Conservation (phyloP, 2,797 vertebrate genomes). For the Streptopelia turtur region DNA sequence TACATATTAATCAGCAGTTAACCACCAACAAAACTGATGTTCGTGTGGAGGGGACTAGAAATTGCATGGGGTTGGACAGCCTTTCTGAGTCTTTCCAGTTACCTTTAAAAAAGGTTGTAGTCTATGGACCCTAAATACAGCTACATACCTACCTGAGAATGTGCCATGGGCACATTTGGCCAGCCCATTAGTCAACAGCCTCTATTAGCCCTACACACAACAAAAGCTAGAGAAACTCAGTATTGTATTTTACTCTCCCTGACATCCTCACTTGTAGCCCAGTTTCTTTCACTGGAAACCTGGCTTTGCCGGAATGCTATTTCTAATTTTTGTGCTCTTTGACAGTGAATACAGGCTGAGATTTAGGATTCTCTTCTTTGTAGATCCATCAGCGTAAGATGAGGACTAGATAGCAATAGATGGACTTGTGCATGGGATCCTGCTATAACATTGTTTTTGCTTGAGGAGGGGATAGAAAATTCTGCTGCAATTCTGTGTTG, state of each 20-base stretch:
- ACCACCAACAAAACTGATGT: background rate
- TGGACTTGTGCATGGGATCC: fast-evolving
- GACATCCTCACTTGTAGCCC: background rate
- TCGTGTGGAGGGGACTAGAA: background rate
- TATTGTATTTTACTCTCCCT: background rate
- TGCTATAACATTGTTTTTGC: background rate
- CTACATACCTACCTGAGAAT: background rate
- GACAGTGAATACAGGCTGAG: background rate
- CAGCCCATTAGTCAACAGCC: background rate
- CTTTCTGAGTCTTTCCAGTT: background rate
- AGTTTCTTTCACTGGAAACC: background rate
- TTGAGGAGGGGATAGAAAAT: background rate
- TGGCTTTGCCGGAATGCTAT: background rate
- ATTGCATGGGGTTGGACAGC: background rate
- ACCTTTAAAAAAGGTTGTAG: background rate
- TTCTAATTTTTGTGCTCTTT: background rate
- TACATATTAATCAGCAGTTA: background rate
- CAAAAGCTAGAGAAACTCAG: background rate
- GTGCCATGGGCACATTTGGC: fast-evolving
- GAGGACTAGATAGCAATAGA: background rate
- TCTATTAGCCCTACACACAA: background rate
- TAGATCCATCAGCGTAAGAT: background rate
- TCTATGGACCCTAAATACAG: background rate
- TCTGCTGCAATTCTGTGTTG: background rate
- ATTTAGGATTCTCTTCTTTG: background rate